These are phyloP conservation scores for Rhipidura dahli DNA, from an alignment of 2,113 vertebrate genomes.

Conservation along the genomic window DNA sequence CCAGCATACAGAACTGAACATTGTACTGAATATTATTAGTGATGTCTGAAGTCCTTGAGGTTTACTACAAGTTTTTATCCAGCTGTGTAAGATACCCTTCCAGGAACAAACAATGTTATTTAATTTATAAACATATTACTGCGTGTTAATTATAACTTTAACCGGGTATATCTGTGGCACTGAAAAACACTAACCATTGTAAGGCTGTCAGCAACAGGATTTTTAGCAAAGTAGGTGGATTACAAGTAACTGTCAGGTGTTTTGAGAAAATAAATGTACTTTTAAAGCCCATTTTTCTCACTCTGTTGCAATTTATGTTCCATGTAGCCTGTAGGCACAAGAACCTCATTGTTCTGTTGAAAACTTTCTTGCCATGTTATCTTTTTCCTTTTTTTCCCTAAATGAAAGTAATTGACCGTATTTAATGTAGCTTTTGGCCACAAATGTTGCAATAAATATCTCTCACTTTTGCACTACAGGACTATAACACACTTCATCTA, in stretches of 20 bases:
- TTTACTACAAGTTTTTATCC: neutral
- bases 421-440: conserved; percentile 5
- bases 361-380: neutral
- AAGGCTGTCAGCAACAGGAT: neutral
- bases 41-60: neutral
- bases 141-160: neutral
- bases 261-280: conserved; percentile 4
- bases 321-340: neutral
- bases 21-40: neutral
- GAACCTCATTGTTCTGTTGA: neutral
- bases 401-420: neutral
- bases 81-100: neutral
- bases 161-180: neutral
- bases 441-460: neutral
- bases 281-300: neutral
- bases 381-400: neutral
- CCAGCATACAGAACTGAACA: neutral
- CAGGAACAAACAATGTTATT: neutral
- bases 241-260: neutral
- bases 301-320: neutral
- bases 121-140: neutral
- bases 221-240: neutral
- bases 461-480: neutral
- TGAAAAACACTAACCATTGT: neutral
- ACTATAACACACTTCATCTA: neutral